Evolutionary conservation across 2,113 vertebrate genomes (phyloP), one percentile per base, ranked within the genome.

Genomic region (Neoarius graeffei): DNA sequence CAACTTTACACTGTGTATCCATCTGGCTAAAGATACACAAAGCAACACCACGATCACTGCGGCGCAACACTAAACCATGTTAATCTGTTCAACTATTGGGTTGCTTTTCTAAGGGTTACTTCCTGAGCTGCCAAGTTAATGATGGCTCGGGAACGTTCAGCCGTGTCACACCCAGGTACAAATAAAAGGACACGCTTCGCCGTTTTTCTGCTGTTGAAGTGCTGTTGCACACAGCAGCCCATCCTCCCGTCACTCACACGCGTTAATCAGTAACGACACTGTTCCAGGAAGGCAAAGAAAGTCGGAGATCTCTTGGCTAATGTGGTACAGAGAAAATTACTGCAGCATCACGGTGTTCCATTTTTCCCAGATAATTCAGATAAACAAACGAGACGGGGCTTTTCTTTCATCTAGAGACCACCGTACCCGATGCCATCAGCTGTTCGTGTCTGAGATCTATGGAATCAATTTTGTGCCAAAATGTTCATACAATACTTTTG

Each of bases 261-360:
- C 48, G 59, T 57, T 82, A 90, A 88, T 73, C 89, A 90, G 85
- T 88, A 85, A 85, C 90, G 86, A 85, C 48, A 79, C 77, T 60
- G 84, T 89, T 81, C 88, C 87, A 85, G 71, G 84, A 86, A 87
- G 88, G 87, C 81, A 73, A 87, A 87, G 83, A 85, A 85, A 91
- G 80, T 50, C 88, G 5, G 9, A 14, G 35, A 64, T 69, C 56
- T 52, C 30, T 60, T 17, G 17, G 27, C 15, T 35, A 42, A 81
- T 1, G 56, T 56, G 2, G n/a, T 35, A 80, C 77, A 7, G 77
- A 57, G n/a, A 27, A 7, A 9, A 14, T 50, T 2, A 50, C 48
- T 25, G 20, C 4, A 6, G 7, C 3, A 48, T 74, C 7, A 27
- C 14, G n/a, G n/a, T 6, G n/a, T 71, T 19, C 0, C 14, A 10